Evolutionary conservation across 2,797 vertebrate genomes (phyloP).

Genomic region (Tokudaia tokunoshimensis): DNA sequence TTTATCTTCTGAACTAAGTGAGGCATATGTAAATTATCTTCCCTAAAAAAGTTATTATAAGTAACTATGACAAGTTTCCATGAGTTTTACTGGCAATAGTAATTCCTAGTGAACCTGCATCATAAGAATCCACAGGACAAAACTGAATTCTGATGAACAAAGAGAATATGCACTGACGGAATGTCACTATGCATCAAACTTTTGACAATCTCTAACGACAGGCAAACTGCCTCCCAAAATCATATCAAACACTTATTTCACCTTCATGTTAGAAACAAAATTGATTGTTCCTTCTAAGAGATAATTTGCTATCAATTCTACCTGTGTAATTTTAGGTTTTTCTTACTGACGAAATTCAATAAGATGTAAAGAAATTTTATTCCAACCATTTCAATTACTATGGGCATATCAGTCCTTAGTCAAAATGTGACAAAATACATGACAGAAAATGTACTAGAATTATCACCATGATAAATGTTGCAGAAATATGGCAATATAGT

Average conservation of each 20-base stretch:
- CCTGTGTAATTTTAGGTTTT: not conserved
- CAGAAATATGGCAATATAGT: not conserved
- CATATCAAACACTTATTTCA: not conserved
- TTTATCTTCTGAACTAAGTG: not conserved
- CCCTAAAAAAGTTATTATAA: conserved; percentile 47
- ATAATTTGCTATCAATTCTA: not conserved
- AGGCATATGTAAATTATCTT: conserved; percentile 10
- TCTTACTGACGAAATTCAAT: conserved; percentile 1
- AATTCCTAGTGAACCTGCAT: not conserved
- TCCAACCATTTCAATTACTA: not conserved
- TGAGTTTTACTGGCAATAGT: not conserved
- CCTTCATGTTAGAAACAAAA: not conserved
- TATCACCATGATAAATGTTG: not conserved
- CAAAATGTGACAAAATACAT: not conserved
- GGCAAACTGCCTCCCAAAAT: not conserved
- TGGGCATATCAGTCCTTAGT: not conserved
- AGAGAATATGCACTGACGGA: not conserved
- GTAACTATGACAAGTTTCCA: not conserved
- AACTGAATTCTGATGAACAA: not conserved
- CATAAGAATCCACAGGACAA: not conserved
- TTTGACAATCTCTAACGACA: not conserved
- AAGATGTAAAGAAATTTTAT: conserved; percentile 11
- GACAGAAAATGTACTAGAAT: not conserved
- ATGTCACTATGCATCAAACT: not conserved
- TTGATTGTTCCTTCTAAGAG: not conserved